phyloP scores from a whole-genome alignment of 2,113 vertebrate genomes.

The Halichoeres trimaculatus region DNA sequence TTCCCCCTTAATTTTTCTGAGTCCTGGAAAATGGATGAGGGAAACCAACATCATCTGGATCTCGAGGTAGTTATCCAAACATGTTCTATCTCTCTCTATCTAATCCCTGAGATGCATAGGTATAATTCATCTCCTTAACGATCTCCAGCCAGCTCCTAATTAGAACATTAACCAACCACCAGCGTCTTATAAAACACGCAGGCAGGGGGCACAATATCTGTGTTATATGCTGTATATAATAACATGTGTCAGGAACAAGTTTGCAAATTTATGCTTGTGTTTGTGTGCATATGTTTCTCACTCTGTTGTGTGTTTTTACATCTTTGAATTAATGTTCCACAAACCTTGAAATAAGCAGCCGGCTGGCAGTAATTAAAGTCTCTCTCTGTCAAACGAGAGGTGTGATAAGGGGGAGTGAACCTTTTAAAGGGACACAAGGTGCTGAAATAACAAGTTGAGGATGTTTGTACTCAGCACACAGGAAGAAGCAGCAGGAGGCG shows the following conservation, averaged over 20 bases:
- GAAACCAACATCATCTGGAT: constrained; percentile 1
- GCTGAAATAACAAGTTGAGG: not conserved
- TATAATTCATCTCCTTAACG: constrained; percentile 75
- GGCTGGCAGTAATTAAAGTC: constrained; percentile 18
- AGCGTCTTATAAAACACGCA: constrained; percentile 72
- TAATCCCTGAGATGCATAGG: constrained; percentile 58
- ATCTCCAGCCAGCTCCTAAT: constrained; percentile 73
- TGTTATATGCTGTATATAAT: constrained; percentile 2
- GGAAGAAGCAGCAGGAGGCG: not conserved
- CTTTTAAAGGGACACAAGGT: not conserved
- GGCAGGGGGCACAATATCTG: constrained; percentile 28
- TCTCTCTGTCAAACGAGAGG: constrained; percentile 12
- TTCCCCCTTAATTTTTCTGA: not conserved
- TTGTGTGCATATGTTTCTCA: constrained; percentile 5
- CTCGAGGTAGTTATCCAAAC: constrained; percentile 22
- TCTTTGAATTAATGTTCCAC: constrained; percentile 11
- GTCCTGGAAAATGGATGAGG: not conserved
- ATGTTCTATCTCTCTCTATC: constrained; percentile 24
- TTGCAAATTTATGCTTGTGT: not conserved
- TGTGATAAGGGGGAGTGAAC: not conserved
- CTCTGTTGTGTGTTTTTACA: constrained; percentile 4
- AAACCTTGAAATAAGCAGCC: constrained; percentile 17
- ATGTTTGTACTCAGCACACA: not conserved
- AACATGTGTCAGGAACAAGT: not conserved
- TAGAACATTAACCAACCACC: constrained; percentile 78